phyloP scores from a whole-genome alignment of 2,797 vertebrate species.

The Myotis findleyi region DNA sequence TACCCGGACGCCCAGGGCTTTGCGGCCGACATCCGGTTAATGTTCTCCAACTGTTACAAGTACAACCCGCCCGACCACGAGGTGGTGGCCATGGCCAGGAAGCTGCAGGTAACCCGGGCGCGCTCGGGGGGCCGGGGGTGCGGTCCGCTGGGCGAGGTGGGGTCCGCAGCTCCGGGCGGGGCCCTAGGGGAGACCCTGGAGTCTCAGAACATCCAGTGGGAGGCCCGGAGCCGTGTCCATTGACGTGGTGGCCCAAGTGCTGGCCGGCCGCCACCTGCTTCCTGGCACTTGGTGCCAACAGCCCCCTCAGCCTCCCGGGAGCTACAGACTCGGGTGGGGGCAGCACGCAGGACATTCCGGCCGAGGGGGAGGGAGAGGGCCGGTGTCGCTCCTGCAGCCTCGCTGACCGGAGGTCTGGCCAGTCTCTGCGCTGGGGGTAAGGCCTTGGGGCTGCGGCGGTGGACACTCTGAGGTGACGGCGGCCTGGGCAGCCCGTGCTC shows the following conservation, averaged over 20 bases:
- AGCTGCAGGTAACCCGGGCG: conserved; percentile 92
- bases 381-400: fast-evolving
- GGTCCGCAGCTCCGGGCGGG: fast-evolving
- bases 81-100: conserved; percentile 94
- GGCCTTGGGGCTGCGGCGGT: fast-evolving
- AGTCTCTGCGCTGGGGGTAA: background rate
- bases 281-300: fast-evolving
- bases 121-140: fast-evolving
- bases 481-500: background rate
- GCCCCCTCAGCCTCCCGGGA: background rate
- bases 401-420: fast-evolving
- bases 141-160: background rate
- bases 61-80: conserved; percentile 96
- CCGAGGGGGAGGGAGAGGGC: fast-evolving
- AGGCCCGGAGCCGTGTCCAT: too few relatives aligned
- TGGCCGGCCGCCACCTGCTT: background rate
- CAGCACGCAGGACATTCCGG: fast-evolving
- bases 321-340: background rate
- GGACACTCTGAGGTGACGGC: fast-evolving
- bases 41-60: conserved; percentile 99
- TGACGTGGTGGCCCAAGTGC: background rate
- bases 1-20: conserved; percentile 95
- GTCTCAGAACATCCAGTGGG: fast-evolving
- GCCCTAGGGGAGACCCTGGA: fast-evolving
- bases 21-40: conserved; percentile 95